phyloP scores from a whole-genome alignment of 2,888 invertebrate species.

The Saturnia pavonia region DNA sequence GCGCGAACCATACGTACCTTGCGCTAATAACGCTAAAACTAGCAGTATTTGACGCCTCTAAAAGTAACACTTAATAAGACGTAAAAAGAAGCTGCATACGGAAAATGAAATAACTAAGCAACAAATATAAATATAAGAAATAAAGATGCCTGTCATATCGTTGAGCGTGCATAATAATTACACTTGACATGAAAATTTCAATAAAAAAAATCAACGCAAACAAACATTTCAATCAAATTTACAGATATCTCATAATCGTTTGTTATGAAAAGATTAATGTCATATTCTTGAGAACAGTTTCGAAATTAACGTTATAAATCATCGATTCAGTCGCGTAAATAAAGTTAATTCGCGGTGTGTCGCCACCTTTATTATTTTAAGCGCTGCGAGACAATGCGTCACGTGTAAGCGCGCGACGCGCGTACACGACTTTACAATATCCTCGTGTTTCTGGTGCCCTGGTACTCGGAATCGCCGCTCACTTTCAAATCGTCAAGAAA shows the following conservation, averaged over 20 bases:
- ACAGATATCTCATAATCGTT: slow-evolving; percentile 1
- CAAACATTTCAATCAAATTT: slow-evolving; percentile 10
- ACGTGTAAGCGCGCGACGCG: not conserved
- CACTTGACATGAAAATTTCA: not conserved
- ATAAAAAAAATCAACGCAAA: not conserved
- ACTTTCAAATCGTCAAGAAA: slow-evolving; percentile 62
- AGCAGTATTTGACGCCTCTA: not conserved
- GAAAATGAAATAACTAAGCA: not conserved
- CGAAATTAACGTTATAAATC: slow-evolving; percentile 6
- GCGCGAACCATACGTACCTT: not conserved
- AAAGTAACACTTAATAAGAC: not conserved
- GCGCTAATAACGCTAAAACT: slow-evolving; percentile 1
- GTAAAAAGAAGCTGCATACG: not conserved
- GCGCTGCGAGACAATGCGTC: slow-evolving; percentile 7
- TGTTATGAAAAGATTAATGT: slow-evolving; percentile 11
- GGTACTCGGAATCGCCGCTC: slow-evolving; percentile 54
- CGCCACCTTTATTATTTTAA: slow-evolving; percentile 17
- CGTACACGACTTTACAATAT: slow-evolving; percentile 29
- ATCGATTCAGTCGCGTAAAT: slow-evolving; percentile 12
- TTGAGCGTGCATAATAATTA: not conserved
- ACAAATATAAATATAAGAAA: not conserved
- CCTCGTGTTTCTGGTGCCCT: slow-evolving; percentile 48
- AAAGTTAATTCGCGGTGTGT: slow-evolving; percentile 13
- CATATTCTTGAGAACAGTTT: not conserved
- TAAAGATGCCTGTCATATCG: not conserved